phyloP scores from a whole-genome alignment of 2,113 vertebrate genomes.

The Silurus asotus region DNA sequence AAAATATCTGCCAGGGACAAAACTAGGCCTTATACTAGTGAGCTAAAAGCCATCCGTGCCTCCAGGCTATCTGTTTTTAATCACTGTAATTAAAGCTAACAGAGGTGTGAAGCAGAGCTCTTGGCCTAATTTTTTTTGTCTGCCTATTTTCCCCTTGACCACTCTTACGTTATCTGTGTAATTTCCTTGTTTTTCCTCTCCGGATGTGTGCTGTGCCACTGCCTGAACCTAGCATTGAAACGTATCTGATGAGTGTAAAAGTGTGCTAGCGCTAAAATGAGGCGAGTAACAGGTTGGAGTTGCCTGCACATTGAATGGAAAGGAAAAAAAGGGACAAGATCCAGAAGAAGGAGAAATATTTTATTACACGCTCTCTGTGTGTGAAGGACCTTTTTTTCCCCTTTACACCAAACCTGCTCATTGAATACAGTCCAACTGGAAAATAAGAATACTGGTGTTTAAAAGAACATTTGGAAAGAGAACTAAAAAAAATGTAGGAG shows the following conservation, averaged over 20 bases:
- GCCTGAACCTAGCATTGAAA: slow-evolving; percentile 61
- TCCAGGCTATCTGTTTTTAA: slow-evolving; percentile 50
- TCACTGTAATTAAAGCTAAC: slow-evolving; percentile 56
- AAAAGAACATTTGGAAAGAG: slow-evolving; percentile 64
- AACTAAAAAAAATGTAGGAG: slow-evolving; percentile 50
- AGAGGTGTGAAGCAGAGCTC: slow-evolving; percentile 45
- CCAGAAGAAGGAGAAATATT: slow-evolving; percentile 37
- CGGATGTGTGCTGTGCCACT: slow-evolving; percentile 58
- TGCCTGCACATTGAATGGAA: slow-evolving; percentile 53
- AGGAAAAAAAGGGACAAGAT: slow-evolving; percentile 41
- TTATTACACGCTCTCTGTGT: slow-evolving; percentile 44
- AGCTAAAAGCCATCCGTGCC: slow-evolving; percentile 45
- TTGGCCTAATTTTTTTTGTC: slow-evolving; percentile 45
- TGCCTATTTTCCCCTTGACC: slow-evolving; percentile 55
- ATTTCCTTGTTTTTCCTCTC: slow-evolving; percentile 64
- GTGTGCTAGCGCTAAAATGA: slow-evolving; percentile 55
- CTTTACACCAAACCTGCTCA: slow-evolving; percentile 48
- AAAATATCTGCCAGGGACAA: slow-evolving; percentile 62
- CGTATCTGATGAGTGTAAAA: slow-evolving; percentile 57
- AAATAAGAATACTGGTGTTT: slow-evolving; percentile 52
- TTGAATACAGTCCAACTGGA: slow-evolving; percentile 59
- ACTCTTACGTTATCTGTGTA: slow-evolving; percentile 56
- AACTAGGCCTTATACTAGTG: slow-evolving; percentile 43
- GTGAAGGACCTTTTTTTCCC: slow-evolving; percentile 22
- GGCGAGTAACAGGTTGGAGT: slow-evolving; percentile 57